Conservation (phyloP, 1,140 invertebrate genomes). For the Melitaea cinxia region DNA sequence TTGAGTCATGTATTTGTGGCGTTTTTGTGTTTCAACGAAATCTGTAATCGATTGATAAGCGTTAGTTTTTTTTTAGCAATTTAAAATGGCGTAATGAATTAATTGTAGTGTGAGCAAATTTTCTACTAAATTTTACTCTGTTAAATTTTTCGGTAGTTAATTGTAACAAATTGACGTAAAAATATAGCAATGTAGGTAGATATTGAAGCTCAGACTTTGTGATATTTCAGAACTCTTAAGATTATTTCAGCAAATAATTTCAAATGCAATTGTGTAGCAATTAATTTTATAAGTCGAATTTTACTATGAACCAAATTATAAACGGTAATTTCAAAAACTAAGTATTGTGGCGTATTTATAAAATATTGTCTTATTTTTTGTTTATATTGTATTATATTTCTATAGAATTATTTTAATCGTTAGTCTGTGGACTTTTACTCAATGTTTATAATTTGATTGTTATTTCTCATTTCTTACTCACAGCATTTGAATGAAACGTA, state of each 20-base stretch:
- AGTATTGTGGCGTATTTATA: background rate
- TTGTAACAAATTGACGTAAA: constrained; percentile 31
- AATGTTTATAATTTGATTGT: no score
- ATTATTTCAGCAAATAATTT: constrained; percentile 26
- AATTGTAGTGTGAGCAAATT: constrained; percentile 43
- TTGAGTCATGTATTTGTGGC: constrained; percentile 77
- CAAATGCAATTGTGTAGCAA: constrained; percentile 17
- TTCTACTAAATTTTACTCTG: constrained; percentile 18
- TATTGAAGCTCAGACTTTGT: constrained; percentile 9
- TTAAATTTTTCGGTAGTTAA: constrained; percentile 31
- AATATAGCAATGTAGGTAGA: constrained; percentile 20
- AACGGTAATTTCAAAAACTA: background rate
- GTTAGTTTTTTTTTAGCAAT: constrained; percentile 52
- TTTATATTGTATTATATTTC: background rate
- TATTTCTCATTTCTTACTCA: no score
- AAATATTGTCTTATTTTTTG: background rate
- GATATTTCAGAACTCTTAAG: constrained; percentile 21
- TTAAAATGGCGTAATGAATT: constrained; percentile 56
- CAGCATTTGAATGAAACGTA: no score
- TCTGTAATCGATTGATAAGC: constrained; percentile 70
- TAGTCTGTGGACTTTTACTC: background rate
- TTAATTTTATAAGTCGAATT: background rate
- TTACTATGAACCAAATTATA: background rate
- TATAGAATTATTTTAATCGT: background rate
- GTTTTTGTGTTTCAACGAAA: constrained; percentile 66